Evolutionary conservation across 2,797 vertebrate genomes (phyloP), one percentile per base, ranked within the genome.

Genomic region (Melanotaenia pygmaea): DNA sequence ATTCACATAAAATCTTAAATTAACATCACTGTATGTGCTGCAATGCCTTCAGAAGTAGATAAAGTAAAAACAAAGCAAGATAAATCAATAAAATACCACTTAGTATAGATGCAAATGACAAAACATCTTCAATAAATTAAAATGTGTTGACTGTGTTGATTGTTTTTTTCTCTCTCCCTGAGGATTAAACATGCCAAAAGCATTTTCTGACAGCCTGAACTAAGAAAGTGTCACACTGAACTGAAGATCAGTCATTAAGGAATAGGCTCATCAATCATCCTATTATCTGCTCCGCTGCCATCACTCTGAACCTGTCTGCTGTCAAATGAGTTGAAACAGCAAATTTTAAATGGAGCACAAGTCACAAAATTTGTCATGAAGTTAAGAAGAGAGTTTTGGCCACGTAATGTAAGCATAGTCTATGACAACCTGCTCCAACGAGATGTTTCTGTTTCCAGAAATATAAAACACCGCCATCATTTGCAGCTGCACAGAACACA

Each of bases 341-440:
- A 65, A 62, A 65, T 59, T 34, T 32, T 51, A 64, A 84, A 76
- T 62, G 68, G 50, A 81, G 73, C 45, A 30, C 78, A 8, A 76
- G 82, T 83, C 59, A 76, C 69, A 13, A 79, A 82, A 64, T 1
- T 60, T 57, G 63, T 81, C 40, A 35, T 77, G 13, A 81, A 70
- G 50, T 1, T 37, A 59, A 45, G 64, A 60, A 10, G 37, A 18
- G 62, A 24, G 53, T 79, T 79, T 74, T 67, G 75, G 77, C 58
- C 16, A 47, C 0, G 51, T 32, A 26, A 61, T 73, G 60, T 6
- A n/a, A 20, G 50, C 57, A 57, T 73, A 59, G 53, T 30, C 58
- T 58, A 51, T 35, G 64, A 59, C 30, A 28, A 79, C 76, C 74
- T 64, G 76, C 61, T 64, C 59, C 66, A 1, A 28, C 66, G 64